Evolutionary conservation across 2,888 invertebrate genomes (phyloP), one percentile per base, ranked within the genome.

Genomic region (Eulithis prunata): DNA sequence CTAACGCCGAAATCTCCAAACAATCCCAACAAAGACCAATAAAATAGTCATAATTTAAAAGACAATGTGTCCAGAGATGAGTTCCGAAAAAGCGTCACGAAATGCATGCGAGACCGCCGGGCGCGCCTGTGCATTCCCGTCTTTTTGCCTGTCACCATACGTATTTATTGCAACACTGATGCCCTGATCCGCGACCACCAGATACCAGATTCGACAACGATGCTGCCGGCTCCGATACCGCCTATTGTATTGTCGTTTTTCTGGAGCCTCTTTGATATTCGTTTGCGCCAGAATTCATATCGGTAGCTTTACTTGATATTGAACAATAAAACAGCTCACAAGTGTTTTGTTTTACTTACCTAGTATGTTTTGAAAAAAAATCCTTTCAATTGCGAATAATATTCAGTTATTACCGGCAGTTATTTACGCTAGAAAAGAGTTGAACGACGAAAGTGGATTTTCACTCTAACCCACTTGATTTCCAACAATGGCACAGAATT

Each of bases 81-180:
- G 81, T 83, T 83, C 75, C 75, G 78, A 88, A 89, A 89, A 89
- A 89, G 83, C 80, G 82, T 80, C 78, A 79, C 78, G 78, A 78
- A 52, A 62, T 67, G 54, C 55, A 55, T 78, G 78, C 75, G 81
- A 84, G 89, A 86, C 89, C 89, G 89, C 89, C 88, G 84, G 85
- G 82, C 86, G 85, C 84, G 88, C 80, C 76, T 72, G 72, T 76
- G 79, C 85, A 89, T 90, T 89, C 89, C 86, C 85, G 80, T 82
- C 86, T 90, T 91, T 91, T 91, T 91, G 83, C 75, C 79, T 79
- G 83, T 82, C 84, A 84, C 81, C 78, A 79, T 83, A 87, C 84
- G 86, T 91, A 90, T 91, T 90, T 90, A 90, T 88, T 87, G 89
- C 87, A 84, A 86, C 85, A 85, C 86, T 86, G 85, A 84, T 83